Evolutionary conservation across 2,113 vertebrate species (phyloP).

Genomic region (Aspidoscelis tigris): DNA sequence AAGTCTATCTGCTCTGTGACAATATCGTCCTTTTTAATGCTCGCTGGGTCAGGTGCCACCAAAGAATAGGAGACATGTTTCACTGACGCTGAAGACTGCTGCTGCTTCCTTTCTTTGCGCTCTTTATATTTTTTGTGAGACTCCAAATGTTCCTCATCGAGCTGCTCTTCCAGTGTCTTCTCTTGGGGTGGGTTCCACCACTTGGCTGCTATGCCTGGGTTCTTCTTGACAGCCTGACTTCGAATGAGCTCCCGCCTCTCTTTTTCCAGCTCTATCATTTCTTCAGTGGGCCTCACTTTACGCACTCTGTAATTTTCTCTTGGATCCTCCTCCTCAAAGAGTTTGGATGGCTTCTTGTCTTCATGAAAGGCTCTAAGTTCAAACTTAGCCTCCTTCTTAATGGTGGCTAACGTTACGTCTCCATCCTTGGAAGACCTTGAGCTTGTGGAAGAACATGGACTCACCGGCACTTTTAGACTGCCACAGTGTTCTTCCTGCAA

Average conservation of each 20-base stretch:
- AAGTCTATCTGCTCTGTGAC: slow-evolving; percentile 95
- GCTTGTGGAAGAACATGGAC: slow-evolving; percentile 76
- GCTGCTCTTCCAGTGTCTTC: slow-evolving; percentile 88
- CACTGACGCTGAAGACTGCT: slow-evolving; percentile 61
- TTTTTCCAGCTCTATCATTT: slow-evolving; percentile 92
- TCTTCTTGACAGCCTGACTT: slow-evolving; percentile 96
- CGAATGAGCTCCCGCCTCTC: slow-evolving; percentile 92
- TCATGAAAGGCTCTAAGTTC: slow-evolving; percentile 94
- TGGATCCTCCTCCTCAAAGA: slow-evolving; percentile 86
- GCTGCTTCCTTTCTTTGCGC: slow-evolving; percentile 87
- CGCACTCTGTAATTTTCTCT: slow-evolving; percentile 85
- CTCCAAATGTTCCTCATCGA: slow-evolving; percentile 90
- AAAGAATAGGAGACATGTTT: slow-evolving; percentile 57
- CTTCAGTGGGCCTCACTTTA: slow-evolving; percentile 88
- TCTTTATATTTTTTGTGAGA: slow-evolving; percentile 94
- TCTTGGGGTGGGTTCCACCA: slow-evolving; percentile 99
- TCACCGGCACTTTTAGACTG: slow-evolving; percentile 69
- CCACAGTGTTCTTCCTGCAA: slow-evolving; percentile 59
- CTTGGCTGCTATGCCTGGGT: slow-evolving; percentile 89
- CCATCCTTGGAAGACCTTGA: slow-evolving; percentile 80
- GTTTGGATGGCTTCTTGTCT: slow-evolving; percentile 91
- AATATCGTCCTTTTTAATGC: slow-evolving; percentile 84
- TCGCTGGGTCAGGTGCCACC: slow-evolving; percentile 60
- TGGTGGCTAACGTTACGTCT: slow-evolving; percentile 71
- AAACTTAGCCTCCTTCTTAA: slow-evolving; percentile 89